Base-by-base conservation (phyloP, 2,113 vertebrate genomes). In the Plotosus lineatus region DNA sequence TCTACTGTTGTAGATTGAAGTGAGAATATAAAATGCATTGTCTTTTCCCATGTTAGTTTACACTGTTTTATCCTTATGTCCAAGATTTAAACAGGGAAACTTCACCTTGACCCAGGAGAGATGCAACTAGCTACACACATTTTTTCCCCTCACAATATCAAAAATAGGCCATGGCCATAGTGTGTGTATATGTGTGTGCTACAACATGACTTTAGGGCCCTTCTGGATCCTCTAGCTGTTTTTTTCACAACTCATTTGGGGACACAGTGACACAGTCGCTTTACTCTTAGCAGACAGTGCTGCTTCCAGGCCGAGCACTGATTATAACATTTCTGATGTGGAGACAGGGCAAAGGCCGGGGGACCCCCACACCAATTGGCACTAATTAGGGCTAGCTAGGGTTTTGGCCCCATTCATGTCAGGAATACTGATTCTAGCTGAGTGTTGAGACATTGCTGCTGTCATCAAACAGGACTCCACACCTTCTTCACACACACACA, bases 71-170 rank as follows among this genome's bases (percentile, higher is more conserved):
- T 80, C 68, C 71, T 72, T 56, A 31, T 33, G 48, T 50, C 69
- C 55, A 77, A 86, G 78, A 83, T 75, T 58, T 66, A 61, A 68
- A 82, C 79, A 82, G 75, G 80, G 55, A 83, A 82, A 82, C 79
- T 80, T 88, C 84, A 88, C 87, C 86, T 87, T 88, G 83, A 87
- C 83, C 83, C 75, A 60, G 55, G 65, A 61, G 23, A 82, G 81
- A 60, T 77, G 75, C 79, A 82, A 85, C 26, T 56, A 86, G 79
- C 65, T 77, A 38, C 40, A 72, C 66, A 61, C 33, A 65, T 56
- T 72, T 78, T 72, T 19, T 61, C 38, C 83, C 55, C 36, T 46
- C 33, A 63, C 60, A 48, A 53, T 78, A 84, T 61, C 75, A 82
- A 72, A 85, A 77, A 85, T 77, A 80, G 78, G 31, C 72, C 46